Conservation (phyloP, 2,113 vertebrate species). For the Gopherus flavomarginatus region DNA sequence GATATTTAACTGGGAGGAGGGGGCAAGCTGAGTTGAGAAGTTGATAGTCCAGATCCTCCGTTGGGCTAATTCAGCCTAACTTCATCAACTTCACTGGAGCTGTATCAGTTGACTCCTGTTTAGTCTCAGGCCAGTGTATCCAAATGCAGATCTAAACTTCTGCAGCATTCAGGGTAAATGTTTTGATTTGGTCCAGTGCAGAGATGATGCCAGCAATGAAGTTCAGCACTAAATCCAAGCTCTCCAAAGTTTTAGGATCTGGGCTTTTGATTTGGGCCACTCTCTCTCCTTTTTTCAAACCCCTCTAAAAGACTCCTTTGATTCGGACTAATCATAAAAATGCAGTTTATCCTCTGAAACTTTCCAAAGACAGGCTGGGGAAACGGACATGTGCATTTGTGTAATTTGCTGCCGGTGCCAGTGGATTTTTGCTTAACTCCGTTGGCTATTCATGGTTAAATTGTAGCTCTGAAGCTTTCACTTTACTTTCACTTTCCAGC, state of each 20-base stretch:
- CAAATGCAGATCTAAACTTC: conserved; percentile 41
- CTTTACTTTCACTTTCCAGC: conserved; percentile 17
- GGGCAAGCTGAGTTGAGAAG: neutral
- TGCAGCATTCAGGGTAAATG: conserved; percentile 29
- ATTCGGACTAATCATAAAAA: conserved; percentile 30
- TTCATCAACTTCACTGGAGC: conserved; percentile 26
- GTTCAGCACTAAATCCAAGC: neutral
- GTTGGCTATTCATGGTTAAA: neutral
- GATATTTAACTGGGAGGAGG: conserved; percentile 33
- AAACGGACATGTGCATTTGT: neutral
- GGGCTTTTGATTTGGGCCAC: conserved; percentile 4
- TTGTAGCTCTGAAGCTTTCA: conserved; percentile 21
- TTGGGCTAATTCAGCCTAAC: conserved; percentile 17
- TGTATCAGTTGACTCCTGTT: conserved; percentile 31
- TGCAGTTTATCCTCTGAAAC: conserved; percentile 32
- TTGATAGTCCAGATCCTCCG: conserved; percentile 15
- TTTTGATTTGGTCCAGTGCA: conserved; percentile 55
- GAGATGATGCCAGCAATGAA: conserved; percentile 13
- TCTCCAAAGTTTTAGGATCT: neutral
- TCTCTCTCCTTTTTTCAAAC: neutral
- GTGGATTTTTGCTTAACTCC: neutral
- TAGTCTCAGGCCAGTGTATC: conserved; percentile 18
- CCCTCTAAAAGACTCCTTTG: conserved; percentile 35
- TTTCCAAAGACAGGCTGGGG: conserved; percentile 27
- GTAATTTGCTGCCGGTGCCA: neutral